A percentile compares a stretch with the other conserved stretches of the same genome.
Conservation (phyloP, 2,888 invertebrate species). For the Nycteola revayana region DNA sequence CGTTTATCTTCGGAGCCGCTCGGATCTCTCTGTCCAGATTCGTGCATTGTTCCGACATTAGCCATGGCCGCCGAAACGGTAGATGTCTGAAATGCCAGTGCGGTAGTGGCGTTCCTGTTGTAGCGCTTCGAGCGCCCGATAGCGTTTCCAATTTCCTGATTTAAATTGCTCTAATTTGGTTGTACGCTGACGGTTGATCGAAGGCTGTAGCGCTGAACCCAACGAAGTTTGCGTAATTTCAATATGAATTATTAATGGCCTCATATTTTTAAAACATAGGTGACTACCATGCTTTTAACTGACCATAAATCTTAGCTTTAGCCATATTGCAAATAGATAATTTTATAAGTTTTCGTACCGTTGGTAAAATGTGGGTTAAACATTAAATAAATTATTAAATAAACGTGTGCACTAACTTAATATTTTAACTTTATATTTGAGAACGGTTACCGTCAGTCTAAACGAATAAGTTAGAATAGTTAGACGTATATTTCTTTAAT, state of each 20-base stretch:
- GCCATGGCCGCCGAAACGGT: constrained; percentile 67
- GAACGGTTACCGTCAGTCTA: too few relatives aligned
- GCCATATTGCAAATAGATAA: too few relatives aligned
- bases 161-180: constrained; percentile 81
- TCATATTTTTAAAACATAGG: too few relatives aligned
- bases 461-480: too few relatives aligned
- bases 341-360: too few relatives aligned
- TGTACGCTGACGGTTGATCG: constrained; percentile 76
- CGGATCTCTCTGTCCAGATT: constrained; percentile 77
- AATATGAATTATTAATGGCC: constrained; percentile 10
- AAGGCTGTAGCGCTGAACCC: constrained; percentile 55
- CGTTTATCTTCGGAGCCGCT: constrained; percentile 77
- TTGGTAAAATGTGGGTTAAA: too few relatives aligned
- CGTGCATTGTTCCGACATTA: constrained; percentile 79
- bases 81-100: constrained; percentile 76
- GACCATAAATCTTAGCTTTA: too few relatives aligned
- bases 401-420: too few relatives aligned
- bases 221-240: constrained; percentile 54
- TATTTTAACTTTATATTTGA: too few relatives aligned
- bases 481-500: constrained; percentile 3
- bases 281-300: too few relatives aligned
- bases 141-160: constrained; percentile 81
- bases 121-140: constrained; percentile 70
- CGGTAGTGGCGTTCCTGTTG: constrained; percentile 62
- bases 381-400: too few relatives aligned